These are phyloP conservation scores for Rhinophrynus dorsalis DNA, from an alignment of 2,797 vertebrate species.

Conservation along the genomic window DNA sequence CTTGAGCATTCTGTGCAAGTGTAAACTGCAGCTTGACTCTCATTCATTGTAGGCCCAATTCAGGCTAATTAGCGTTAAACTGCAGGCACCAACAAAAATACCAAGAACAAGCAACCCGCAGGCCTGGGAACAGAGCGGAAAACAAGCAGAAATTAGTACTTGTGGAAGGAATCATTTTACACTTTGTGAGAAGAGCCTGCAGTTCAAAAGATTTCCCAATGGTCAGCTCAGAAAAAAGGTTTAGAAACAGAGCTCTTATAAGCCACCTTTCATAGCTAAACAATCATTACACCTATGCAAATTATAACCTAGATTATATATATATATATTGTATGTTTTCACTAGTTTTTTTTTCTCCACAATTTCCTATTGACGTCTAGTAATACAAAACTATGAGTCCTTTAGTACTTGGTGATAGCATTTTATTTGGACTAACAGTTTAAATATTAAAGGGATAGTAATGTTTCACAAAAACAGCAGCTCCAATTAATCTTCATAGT, in stretches of 20 bases:
- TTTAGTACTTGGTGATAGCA: too few relatives aligned
- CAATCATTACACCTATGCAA: too few relatives aligned
- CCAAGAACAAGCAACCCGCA: conserved; percentile 75
- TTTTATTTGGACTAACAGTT: too few relatives aligned
- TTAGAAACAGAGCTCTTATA: not conserved
- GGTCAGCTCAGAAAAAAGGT: conserved; percentile 20
- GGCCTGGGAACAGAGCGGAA: conserved; percentile 63
- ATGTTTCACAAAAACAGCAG: too few relatives aligned
- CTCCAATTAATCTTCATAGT: too few relatives aligned
- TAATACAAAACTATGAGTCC: too few relatives aligned
- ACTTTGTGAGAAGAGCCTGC: conserved; percentile 10
- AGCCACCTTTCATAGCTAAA: not conserved
- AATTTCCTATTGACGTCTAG: too few relatives aligned
- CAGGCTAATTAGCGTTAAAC: conserved; percentile 80
- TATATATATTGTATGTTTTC: too few relatives aligned
- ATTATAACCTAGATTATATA: too few relatives aligned
- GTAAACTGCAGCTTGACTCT: conserved; percentile 28
- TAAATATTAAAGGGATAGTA: too few relatives aligned
- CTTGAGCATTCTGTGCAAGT: conserved; percentile 29
- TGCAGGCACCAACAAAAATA: conserved; percentile 78
- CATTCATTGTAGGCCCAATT: conserved; percentile 71
- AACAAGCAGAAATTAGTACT: conserved; percentile 45
- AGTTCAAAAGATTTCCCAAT: not conserved
- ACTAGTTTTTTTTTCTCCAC: too few relatives aligned
- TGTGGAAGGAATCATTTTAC: conserved; percentile 45